phyloP scores from a whole-genome alignment of 2,113 vertebrate genomes.

The Ifrita kowaldi region DNA sequence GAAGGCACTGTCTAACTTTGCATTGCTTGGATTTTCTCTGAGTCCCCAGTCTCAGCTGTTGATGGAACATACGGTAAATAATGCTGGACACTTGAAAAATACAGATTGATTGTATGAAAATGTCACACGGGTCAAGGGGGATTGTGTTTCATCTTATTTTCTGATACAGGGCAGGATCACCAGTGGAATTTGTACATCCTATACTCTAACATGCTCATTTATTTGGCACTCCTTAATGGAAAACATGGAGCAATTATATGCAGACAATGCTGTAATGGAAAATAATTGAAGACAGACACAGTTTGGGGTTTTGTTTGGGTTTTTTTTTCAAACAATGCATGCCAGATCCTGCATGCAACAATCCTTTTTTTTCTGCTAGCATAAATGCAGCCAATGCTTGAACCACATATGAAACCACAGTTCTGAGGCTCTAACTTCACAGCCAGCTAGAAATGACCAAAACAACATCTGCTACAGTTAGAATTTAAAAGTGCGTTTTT shows the following conservation, averaged over 20 bases:
- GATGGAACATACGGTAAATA: background rate
- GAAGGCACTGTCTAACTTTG: background rate
- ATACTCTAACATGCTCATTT: constrained; percentile 6
- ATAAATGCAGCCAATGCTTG: constrained; percentile 48
- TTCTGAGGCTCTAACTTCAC: constrained; percentile 53
- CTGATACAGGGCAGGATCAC: constrained; percentile 31
- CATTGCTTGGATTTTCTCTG: background rate
- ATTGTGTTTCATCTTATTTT: constrained; percentile 39
- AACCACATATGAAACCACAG: constrained; percentile 61
- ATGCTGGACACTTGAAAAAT: constrained; percentile 17
- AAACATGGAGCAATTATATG: constrained; percentile 68
- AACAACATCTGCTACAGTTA: constrained; percentile 68
- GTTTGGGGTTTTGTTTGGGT: constrained; percentile 32
- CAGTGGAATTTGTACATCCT: constrained; percentile 33
- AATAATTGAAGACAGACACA: constrained; percentile 57
- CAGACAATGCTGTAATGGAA: constrained; percentile 72
- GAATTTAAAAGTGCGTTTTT: constrained; percentile 36
- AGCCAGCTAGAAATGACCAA: constrained; percentile 72
- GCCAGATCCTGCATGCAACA: constrained; percentile 60
- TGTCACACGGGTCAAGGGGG: background rate
- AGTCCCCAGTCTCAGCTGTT: background rate
- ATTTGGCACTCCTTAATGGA: constrained; percentile 68
- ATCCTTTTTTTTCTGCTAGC: background rate
- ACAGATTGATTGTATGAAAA: background rate
- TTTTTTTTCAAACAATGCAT: constrained; percentile 46